Base-by-base conservation (phyloP, 2,113 vertebrate genomes). In the Mesocricetus auratus region DNA sequence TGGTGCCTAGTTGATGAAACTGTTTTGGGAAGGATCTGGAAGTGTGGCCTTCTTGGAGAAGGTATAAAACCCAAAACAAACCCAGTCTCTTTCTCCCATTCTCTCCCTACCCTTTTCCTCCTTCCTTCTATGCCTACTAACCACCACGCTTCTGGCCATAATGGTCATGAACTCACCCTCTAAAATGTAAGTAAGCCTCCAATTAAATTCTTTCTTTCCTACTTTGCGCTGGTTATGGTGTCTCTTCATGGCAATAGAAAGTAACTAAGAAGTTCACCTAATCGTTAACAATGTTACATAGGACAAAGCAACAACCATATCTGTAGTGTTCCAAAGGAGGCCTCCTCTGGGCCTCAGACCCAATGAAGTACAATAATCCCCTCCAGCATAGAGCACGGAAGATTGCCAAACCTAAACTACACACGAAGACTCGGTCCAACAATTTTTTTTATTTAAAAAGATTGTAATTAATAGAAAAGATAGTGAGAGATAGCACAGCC, bases 251-350 rank as follows among this genome's bases (percentile, higher is more conserved):
- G 33, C 33, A 58, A 81, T 13, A 81, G 50, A 56, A 24, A 79
- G 47, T 53, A 53, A 58, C 33, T 58, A 82, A 26, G 36, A 60
- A 8, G 39, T 7, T 58, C 36, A 75, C 8, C 13, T 68, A 69
- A 22, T 1, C 16, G 0, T 31, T 66, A 15, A 45, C 0, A 22
- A 39, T 2, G 6, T 60, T 56, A 31, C 19, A 56, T 2, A 73
- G 33, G 58, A 24, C 56, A 85, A 69, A 81, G 42, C 22, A 47
- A n/a, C 16, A 62, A 83, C n/a, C n/a, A n/a, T n/a, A 33, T 85
- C n/a, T 77, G 58, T 56, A 36, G 12, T 6, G 29, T 17, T 17
- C 33, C 82, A 31, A 45, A 1, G 56, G 24, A 60, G 9, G 60
- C 33, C 13, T 77, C 60, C 45, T 78, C 75, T 0, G 0, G 62